Conservation (phyloP, 2,888 invertebrate genomes). For the Margaritifera margaritifera region DNA sequence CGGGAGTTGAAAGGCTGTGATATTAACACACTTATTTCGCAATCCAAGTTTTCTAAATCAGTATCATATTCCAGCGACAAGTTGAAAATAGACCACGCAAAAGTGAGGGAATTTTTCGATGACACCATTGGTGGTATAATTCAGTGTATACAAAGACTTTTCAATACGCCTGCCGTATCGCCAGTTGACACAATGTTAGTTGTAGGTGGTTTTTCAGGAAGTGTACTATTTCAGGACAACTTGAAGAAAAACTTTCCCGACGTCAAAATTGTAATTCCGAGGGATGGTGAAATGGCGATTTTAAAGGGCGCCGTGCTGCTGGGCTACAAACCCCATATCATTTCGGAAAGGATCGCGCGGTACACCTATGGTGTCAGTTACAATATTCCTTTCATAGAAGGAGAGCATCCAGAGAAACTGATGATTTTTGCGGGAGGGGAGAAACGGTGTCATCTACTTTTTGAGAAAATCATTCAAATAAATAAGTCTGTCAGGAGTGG, state of each 20-base stretch:
- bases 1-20: no score
- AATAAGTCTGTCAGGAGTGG: constrained; percentile 22
- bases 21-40: no score
- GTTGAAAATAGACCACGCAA: no score
- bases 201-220: constrained; percentile 28
- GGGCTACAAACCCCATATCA: constrained; percentile 26
- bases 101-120: constrained; percentile 17
- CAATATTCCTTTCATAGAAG: constrained; percentile 28
- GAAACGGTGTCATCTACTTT: constrained; percentile 25
- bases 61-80: no score
- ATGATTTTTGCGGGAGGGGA: constrained; percentile 19
- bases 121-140: constrained; percentile 26
- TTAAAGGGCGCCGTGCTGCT: constrained; percentile 32
- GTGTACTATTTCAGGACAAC: constrained; percentile 11
- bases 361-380: constrained; percentile 31
- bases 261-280: constrained; percentile 16
- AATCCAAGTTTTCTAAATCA: no score
- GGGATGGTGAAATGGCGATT: constrained; percentile 24
- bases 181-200: constrained; percentile 22
- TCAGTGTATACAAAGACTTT: constrained; percentile 11
- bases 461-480: constrained; percentile 29
- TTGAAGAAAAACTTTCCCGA: constrained; percentile 18
- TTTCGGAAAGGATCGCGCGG: constrained; percentile 24
- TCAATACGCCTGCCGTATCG: no score
- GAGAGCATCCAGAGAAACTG: constrained; percentile 22